A percentile compares a stretch with the other conserved stretches of the same genome.
These are phyloP conservation scores for Phyllostomus hastatus DNA, from an alignment of 2,113 vertebrate species.

Conservation along the genomic window DNA sequence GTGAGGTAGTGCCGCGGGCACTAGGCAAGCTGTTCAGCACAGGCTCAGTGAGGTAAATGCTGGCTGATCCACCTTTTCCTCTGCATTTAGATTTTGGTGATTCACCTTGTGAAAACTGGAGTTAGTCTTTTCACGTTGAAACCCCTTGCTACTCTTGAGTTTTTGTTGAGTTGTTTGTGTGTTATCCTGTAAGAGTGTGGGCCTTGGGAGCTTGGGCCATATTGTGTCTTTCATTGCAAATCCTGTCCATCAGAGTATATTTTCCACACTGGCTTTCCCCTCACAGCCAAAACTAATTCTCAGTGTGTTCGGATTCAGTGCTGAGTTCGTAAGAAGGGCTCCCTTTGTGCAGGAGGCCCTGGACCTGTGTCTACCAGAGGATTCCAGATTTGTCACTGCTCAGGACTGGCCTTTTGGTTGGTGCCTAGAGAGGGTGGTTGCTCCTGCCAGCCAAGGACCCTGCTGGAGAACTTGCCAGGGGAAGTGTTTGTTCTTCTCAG, in stretches of 20 bases:
- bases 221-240: slow-evolving; percentile 50
- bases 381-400: slow-evolving; percentile 69
- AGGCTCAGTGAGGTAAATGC: background rate
- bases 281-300: slow-evolving; percentile 54
- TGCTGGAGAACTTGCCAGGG: slow-evolving; percentile 44
- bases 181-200: background rate
- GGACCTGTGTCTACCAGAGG: slow-evolving; percentile 32
- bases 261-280: slow-evolving; percentile 51
- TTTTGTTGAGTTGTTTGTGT: background rate
- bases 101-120: background rate
- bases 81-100: background rate
- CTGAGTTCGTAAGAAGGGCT: slow-evolving; percentile 31
- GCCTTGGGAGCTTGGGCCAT: background rate
- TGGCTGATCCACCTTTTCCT: background rate
- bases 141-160: background rate
- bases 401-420: slow-evolving; percentile 47
- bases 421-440: slow-evolving; percentile 41
- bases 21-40: background rate
- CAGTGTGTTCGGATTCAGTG: slow-evolving; percentile 30
- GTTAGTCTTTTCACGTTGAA: background rate
- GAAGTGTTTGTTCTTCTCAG: slow-evolving; percentile 59
- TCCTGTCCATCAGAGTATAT: slow-evolving; percentile 53
- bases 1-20: background rate
- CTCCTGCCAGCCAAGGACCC: slow-evolving; percentile 39
- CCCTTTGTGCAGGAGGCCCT: slow-evolving; percentile 40